Evolutionary conservation across 2,888 invertebrate genomes (phyloP).

Genomic region (Nymphalis urticae): DNA sequence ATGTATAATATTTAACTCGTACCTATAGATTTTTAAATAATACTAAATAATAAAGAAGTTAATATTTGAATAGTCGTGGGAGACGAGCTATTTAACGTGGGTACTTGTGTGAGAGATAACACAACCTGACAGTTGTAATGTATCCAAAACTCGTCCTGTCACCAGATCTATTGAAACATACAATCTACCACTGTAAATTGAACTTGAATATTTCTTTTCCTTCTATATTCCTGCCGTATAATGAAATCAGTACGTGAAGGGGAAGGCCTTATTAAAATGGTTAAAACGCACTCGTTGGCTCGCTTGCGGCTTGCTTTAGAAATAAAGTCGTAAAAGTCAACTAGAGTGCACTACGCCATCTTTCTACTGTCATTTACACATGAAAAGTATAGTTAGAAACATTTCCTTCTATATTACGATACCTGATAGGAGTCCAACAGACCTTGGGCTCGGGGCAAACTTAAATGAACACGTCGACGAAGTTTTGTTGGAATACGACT

Average conservation of each 20-base stretch:
- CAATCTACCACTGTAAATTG: conserved; percentile 54
- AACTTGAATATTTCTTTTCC: conserved; percentile 48
- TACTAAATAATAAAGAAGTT: neutral
- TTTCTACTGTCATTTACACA: conserved; percentile 68
- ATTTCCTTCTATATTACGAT: conserved; percentile 55
- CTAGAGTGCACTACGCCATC: conserved; percentile 69
- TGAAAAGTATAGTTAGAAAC: conserved; percentile 48
- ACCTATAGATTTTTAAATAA: too few species aligned
- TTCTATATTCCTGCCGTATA: conserved; percentile 38
- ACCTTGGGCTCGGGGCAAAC: conserved; percentile 9
- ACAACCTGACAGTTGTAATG: conserved; percentile 69
- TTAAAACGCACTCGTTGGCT: conserved; percentile 60
- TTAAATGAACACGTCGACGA: conserved; percentile 13
- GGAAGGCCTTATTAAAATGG: conserved; percentile 66
- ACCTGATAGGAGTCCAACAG: conserved; percentile 46
- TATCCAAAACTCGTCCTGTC: conserved; percentile 68
- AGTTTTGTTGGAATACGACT: conserved; percentile 15
- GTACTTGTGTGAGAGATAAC: conserved; percentile 66
- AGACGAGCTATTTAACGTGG: conserved; percentile 54
- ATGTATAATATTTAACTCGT: too few species aligned
- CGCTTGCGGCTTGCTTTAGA: conserved; percentile 69
- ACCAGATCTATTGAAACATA: conserved; percentile 63
- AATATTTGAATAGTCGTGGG: conserved; percentile 59
- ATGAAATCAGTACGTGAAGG: conserved; percentile 39
- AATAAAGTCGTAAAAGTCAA: conserved; percentile 80